Evolutionary conservation across 1,140 invertebrate genomes (phyloP).

Genomic region (Drosophila busckii): DNA sequence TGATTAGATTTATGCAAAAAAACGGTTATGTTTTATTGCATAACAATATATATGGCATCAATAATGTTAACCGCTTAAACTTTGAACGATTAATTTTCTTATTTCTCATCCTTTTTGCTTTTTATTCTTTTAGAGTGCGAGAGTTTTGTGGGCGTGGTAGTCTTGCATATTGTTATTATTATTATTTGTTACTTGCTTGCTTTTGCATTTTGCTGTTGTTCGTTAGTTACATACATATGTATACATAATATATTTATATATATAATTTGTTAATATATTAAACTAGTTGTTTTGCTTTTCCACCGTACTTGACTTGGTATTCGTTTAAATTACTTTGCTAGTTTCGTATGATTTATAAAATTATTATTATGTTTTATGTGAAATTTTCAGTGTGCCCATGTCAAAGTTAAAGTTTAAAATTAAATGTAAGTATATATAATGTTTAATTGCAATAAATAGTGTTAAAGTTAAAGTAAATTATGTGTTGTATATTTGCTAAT

Average conservation of each 20-base stretch:
- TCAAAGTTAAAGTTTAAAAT: conserved; percentile 69
- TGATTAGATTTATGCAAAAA: conserved; percentile 64
- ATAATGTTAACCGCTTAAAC: conserved; percentile 63
- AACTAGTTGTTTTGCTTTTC: conserved; percentile 57
- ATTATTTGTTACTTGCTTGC: conserved; percentile 25
- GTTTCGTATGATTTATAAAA: conserved; percentile 63
- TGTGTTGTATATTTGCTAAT: conserved; percentile 8
- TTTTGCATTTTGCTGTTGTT: conserved; percentile 32
- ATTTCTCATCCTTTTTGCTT: conserved; percentile 37
- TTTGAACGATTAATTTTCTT: conserved; percentile 22
- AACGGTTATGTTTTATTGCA: conserved; percentile 54
- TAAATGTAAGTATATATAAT: no score
- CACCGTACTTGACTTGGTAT: conserved; percentile 66
- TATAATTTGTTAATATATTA: conserved; percentile 64
- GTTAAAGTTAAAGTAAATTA: conserved; percentile 8
- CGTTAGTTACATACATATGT: conserved; percentile 39
- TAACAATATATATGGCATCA: conserved; percentile 75
- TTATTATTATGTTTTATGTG: conserved; percentile 45
- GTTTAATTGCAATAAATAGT: conserved; percentile 63
- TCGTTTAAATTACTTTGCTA: conserved; percentile 68
- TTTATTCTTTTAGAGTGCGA: conserved; percentile 28
- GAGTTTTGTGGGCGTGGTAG: conserved; percentile 20
- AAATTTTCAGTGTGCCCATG: conserved; percentile 61
- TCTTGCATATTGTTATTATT: conserved; percentile 42
- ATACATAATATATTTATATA: conserved; percentile 32